Conservation (phyloP, 2,113 vertebrate species). For the Corythornis cristatus region DNA sequence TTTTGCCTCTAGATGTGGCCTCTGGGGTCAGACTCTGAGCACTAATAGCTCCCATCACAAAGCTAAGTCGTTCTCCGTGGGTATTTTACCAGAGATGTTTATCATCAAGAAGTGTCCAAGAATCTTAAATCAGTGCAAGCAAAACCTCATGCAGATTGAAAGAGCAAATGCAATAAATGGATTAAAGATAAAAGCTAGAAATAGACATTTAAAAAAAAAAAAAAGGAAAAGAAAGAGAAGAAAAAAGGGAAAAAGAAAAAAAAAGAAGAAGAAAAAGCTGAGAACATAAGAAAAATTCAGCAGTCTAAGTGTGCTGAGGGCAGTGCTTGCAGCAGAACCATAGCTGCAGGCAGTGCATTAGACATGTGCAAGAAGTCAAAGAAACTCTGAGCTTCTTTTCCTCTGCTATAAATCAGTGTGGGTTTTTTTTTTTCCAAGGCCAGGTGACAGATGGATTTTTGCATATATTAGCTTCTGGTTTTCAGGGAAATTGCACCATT, state of each 20-base stretch:
- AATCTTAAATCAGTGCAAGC: neutral
- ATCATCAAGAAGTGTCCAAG: neutral
- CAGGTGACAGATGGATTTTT: slow-evolving; percentile 47
- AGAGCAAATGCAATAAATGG: neutral
- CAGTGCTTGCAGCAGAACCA: neutral
- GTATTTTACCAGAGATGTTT: neutral
- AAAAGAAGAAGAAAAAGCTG: neutral
- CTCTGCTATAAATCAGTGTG: slow-evolving; percentile 58
- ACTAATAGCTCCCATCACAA: neutral
- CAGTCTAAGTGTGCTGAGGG: neutral
- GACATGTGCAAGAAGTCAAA: slow-evolving; percentile 43
- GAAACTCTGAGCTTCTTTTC: slow-evolving; percentile 52
- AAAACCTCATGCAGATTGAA: neutral
- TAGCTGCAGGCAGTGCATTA: slow-evolving; percentile 21
- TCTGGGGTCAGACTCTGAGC: slow-evolving; percentile 2
- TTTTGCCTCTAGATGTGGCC: slow-evolving; percentile 5
- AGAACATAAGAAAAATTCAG: neutral
- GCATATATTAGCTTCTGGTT: slow-evolving; percentile 52
- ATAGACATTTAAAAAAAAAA: neutral
- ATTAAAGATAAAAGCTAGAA: neutral
- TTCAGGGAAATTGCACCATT: slow-evolving; percentile 22
- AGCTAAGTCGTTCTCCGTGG: neutral
- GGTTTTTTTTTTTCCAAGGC: neutral
- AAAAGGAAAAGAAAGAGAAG: neutral
- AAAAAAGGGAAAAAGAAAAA: neutral